A percentile compares a stretch with the other conserved stretches of the same genome.
Conservation (phyloP, 2,888 invertebrate species). For the Lepeophtheirus nordmannii region DNA sequence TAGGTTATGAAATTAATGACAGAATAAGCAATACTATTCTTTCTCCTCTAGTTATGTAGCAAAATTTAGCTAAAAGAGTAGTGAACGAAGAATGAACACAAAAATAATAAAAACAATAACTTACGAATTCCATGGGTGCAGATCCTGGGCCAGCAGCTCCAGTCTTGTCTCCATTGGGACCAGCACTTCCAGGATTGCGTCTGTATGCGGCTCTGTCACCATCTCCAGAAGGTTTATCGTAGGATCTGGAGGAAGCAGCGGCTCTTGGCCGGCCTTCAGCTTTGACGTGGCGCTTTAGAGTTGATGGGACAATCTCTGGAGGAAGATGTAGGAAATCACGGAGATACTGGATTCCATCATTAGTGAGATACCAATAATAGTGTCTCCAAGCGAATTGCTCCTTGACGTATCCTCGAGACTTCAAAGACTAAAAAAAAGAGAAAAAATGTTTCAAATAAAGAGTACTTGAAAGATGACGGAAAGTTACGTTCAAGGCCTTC, state of each 20-base stretch:
- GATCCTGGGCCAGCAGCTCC: slow-evolving; percentile 92
- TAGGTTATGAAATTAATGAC: not conserved
- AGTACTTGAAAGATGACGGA: not conserved
- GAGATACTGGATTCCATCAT: slow-evolving; percentile 92
- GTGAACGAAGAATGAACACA: not conserved
- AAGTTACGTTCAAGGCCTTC: slow-evolving; percentile 27
- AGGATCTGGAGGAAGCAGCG: slow-evolving; percentile 49
- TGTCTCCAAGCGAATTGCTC: slow-evolving; percentile 99
- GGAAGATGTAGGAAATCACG: slow-evolving; percentile 89
- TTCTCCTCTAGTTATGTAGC: not conserved
- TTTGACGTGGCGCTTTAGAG: slow-evolving; percentile 77
- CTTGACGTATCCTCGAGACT: slow-evolving; percentile 91
- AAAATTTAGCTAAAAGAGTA: not conserved
- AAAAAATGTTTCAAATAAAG: slow-evolving; percentile 13
- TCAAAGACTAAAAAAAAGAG: slow-evolving; percentile 51
- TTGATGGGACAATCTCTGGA: slow-evolving; percentile 95
- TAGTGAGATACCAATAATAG: slow-evolving; percentile 97
- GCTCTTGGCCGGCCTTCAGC: slow-evolving; percentile 52
- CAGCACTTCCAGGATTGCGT: slow-evolving; percentile 42
- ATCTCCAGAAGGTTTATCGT: slow-evolving; percentile 57
- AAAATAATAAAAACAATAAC: not conserved
- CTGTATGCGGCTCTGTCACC: slow-evolving; percentile 59
- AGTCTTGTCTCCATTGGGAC: slow-evolving; percentile 61
- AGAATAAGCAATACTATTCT: not conserved
- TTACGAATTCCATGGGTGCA: slow-evolving; percentile 66